These are phyloP conservation scores for Dipodomys stephensi DNA, from an alignment of 2,113 vertebrate species.

Conservation along the genomic window DNA sequence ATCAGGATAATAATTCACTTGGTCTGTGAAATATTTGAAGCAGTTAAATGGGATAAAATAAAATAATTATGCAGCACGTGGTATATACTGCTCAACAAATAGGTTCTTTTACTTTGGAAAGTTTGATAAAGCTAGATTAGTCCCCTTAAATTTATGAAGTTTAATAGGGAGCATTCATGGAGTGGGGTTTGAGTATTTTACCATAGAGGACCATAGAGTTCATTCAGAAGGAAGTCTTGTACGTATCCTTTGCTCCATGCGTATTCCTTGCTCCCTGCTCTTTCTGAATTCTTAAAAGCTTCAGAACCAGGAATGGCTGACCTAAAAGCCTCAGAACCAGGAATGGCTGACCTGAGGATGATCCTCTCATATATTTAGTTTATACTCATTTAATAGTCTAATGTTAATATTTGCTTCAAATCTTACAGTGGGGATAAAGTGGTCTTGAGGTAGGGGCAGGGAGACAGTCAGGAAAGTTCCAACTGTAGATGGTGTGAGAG, in stretches of 20 bases:
- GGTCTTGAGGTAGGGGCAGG: too few species aligned
- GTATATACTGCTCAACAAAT: not conserved
- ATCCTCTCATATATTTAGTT: not conserved
- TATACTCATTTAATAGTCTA: conserved; percentile 22
- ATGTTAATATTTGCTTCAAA: not conserved
- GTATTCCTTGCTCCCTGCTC: not conserved
- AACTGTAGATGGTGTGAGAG: not conserved
- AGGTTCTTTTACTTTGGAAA: not conserved
- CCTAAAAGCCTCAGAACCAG: too few species aligned
- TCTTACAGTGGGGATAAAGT: not conserved
- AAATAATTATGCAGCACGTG: not conserved
- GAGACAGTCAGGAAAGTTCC: too few species aligned
- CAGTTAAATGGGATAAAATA: conserved; percentile 12
- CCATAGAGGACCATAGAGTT: not conserved
- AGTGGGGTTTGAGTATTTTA: not conserved
- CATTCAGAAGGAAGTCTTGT: not conserved
- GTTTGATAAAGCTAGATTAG: not conserved
- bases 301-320: too few species aligned
- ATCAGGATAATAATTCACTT: not conserved
- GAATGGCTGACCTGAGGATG: too few species aligned
- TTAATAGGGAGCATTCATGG: not conserved
- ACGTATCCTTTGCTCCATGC: not conserved
- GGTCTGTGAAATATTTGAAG: too few species aligned
- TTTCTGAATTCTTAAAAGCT: not conserved
- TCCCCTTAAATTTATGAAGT: not conserved